Evolutionary conservation across 2,888 invertebrate genomes (phyloP).

Genomic region (Catocala fraxini): DNA sequence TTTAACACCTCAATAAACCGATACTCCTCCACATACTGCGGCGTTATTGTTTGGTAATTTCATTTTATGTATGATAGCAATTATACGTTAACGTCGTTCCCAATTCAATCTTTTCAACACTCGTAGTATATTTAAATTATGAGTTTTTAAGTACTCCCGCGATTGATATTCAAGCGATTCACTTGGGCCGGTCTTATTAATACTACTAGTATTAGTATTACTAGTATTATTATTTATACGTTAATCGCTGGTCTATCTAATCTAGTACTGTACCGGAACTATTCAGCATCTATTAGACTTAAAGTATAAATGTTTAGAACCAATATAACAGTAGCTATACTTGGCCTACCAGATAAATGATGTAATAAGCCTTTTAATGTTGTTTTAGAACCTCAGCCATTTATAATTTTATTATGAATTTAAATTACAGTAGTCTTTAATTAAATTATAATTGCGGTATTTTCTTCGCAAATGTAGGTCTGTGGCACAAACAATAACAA

Average conservation of each 20-base stretch:
- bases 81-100: slow-evolving; percentile 2
- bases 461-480: slow-evolving; percentile 40
- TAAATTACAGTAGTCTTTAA: background rate
- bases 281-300: background rate
- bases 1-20: slow-evolving; percentile 20
- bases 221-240: too few species aligned
- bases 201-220: slow-evolving; percentile 7
- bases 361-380: too few species aligned
- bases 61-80: slow-evolving; percentile 2
- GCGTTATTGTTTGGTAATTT: too few species aligned
- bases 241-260: too few species aligned
- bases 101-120: slow-evolving; percentile 7
- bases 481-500: slow-evolving; percentile 29
- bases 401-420: background rate
- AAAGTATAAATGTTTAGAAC: too few species aligned
- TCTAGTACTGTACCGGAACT: slow-evolving; percentile 3
- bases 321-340: too few species aligned
- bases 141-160: slow-evolving; percentile 2
- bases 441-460: slow-evolving; percentile 1
- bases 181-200: background rate
- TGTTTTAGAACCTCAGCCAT: too few species aligned
- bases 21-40: background rate
- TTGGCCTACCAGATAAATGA: too few species aligned
- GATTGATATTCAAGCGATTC: slow-evolving; percentile 5
- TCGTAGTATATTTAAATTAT: background rate